Evolutionary conservation across 2,113 vertebrate genomes (phyloP).

Genomic region (Cinclus mexicanus): DNA sequence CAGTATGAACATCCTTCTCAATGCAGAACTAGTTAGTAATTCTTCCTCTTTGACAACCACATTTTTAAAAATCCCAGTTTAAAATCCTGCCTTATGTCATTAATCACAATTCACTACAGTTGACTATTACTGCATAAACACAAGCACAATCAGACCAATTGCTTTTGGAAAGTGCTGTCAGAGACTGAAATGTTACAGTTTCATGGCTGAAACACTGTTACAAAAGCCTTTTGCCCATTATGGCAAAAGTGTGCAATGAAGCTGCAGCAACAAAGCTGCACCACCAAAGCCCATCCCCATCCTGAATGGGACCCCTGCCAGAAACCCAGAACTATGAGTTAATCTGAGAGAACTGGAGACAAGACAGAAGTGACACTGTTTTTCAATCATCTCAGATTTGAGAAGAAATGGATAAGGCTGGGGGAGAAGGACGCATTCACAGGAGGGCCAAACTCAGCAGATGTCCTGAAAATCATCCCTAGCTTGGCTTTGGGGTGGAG

Average conservation of each 20-base stretch:
- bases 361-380: neutral
- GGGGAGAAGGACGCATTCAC: neutral
- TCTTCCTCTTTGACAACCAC: neutral
- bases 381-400: neutral
- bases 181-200: neutral
- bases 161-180: neutral
- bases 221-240: neutral
- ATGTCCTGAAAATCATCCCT: neutral
- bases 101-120: neutral
- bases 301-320: neutral
- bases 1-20: neutral
- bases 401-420: neutral
- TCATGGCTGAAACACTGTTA: neutral
- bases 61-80: neutral
- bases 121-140: neutral
- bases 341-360: neutral
- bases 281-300: neutral
- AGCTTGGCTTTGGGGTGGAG: neutral
- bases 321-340: neutral
- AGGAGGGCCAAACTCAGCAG: neutral
- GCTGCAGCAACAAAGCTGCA: neutral
- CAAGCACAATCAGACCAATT: neutral
- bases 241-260: neutral
- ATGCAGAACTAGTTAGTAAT: neutral
- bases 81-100: neutral